Conservation (phyloP, 2,797 vertebrate genomes). For the Babyrousa celebensis region DNA sequence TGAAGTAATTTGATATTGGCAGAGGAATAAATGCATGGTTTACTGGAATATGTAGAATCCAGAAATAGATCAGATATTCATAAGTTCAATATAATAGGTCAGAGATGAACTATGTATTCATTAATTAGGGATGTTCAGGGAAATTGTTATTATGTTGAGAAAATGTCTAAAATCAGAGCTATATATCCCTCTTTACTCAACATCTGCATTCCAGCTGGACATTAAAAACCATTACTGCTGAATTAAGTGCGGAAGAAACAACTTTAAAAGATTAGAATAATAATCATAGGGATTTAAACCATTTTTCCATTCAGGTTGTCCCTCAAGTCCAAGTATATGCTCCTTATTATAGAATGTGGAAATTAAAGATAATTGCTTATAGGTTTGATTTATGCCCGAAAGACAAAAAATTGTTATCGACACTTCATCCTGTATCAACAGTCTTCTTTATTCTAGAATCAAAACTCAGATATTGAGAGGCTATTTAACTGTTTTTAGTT, state of each 20-base stretch:
- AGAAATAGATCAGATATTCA: background rate
- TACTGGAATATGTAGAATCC: background rate
- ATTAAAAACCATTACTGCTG: background rate
- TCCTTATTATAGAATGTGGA: background rate
- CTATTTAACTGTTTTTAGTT: background rate
- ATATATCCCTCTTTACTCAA: background rate
- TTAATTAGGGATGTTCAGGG: background rate
- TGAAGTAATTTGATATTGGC: background rate
- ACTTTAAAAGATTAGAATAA: constrained; percentile 19
- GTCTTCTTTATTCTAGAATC: background rate
- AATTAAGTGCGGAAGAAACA: background rate
- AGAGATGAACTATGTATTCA: background rate
- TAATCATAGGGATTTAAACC: background rate
- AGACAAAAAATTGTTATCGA: background rate
- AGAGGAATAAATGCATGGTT: background rate
- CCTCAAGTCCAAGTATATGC: background rate
- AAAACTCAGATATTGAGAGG: background rate
- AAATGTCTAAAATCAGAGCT: constrained; percentile 4
- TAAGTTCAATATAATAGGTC: background rate
- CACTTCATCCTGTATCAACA: background rate
- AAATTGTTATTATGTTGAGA: background rate
- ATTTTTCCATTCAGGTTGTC: background rate
- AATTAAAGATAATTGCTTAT: background rate
- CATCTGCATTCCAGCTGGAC: background rate
- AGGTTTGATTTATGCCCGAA: constrained; percentile 19